Conservation (phyloP, 2,113 vertebrate genomes). For the Baryphthengus martii region DNA sequence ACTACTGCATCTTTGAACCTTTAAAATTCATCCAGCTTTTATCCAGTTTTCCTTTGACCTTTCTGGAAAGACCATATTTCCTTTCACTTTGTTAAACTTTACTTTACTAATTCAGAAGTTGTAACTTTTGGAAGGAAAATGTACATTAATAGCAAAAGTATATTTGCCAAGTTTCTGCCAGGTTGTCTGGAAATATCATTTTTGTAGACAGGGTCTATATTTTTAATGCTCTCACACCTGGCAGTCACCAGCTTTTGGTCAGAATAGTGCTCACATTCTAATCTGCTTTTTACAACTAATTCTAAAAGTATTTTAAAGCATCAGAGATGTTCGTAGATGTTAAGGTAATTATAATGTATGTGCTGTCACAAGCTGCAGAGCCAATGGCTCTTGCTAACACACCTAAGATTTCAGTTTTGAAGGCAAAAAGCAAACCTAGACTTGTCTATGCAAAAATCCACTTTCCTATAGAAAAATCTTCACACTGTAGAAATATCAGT, state of each 20-base stretch:
- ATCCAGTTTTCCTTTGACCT: conserved; percentile 4
- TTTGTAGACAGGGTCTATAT: background rate
- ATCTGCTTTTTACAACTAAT: background rate
- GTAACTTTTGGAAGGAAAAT: background rate
- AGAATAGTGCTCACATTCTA: background rate
- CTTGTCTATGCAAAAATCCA: background rate
- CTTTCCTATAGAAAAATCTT: background rate
- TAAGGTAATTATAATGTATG: background rate
- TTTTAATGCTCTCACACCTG: background rate
- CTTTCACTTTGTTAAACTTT: background rate
- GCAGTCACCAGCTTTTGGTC: background rate
- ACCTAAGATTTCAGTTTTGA: background rate
- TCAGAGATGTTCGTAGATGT: background rate
- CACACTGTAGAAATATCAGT: background rate
- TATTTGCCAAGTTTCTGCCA: background rate
- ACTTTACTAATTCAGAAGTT: background rate
- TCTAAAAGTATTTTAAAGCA: background rate
- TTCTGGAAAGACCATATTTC: background rate
- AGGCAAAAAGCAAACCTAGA: background rate
- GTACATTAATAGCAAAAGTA: background rate
- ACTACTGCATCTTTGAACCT: background rate
- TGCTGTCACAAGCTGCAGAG: background rate
- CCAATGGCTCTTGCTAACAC: background rate
- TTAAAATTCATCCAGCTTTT: background rate
- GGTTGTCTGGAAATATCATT: background rate